A percentile compares a stretch with the other conserved stretches of the same genome.
Evolutionary conservation across 2,888 invertebrate species (phyloP).

Genomic region (Isoperla grammatica): DNA sequence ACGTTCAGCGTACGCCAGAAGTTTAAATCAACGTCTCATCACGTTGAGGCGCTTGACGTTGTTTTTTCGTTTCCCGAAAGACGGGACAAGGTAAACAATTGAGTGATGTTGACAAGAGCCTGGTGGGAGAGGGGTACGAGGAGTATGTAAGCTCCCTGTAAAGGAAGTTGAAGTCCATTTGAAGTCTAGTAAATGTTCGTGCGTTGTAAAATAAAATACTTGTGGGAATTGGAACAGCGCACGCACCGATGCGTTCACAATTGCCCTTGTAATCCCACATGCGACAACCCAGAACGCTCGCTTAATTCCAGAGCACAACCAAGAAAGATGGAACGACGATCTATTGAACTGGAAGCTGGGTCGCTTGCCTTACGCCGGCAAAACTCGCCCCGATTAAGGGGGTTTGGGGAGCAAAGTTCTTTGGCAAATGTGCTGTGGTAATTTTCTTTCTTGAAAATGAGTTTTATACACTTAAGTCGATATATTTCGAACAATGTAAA

Average conservation of each 20-base stretch:
- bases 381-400: too few species aligned
- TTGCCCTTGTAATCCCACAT: not conserved
- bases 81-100: conserved; percentile 4
- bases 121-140: not conserved
- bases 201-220: conserved; percentile 4
- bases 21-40: not conserved
- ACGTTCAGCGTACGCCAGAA: not conserved
- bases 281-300: too few species aligned
- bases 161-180: not conserved
- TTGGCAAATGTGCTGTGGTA: too few species aligned
- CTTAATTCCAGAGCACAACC: too few species aligned
- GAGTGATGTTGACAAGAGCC: conserved; percentile 1
- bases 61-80: not conserved
- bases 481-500: too few species aligned
- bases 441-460: too few species aligned
- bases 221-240: conserved; percentile 3
- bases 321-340: too few species aligned
- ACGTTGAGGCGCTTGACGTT: not conserved
- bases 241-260: conserved; percentile 4
- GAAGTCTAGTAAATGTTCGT: conserved; percentile 1
- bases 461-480: too few species aligned
- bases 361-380: too few species aligned
- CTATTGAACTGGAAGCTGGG: too few species aligned
- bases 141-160: too few species aligned
- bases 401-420: too few species aligned